Percentiles rank a stretch among this genome's conserved stretches.
Evolutionary conservation across 2,113 vertebrate genomes (phyloP).

Genomic region (Scomber japonicus): DNA sequence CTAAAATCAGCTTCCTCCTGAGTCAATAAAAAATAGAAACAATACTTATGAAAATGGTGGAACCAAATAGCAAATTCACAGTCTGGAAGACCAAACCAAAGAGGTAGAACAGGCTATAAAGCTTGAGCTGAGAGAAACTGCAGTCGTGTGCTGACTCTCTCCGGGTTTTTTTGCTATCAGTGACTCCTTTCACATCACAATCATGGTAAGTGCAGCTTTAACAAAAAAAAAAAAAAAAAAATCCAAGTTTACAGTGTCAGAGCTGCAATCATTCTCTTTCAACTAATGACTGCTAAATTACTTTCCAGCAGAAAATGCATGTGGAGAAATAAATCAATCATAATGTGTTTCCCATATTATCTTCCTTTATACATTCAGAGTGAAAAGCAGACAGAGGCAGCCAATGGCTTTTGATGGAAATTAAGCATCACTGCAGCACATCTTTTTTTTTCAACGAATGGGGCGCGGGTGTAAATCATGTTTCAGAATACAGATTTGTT

Average conservation of each 20-base stretch:
- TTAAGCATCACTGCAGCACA: conserved; percentile 20
- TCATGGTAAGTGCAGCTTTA: conserved; percentile 4
- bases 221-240: neutral
- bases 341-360: conserved; percentile 24
- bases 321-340: conserved; percentile 22
- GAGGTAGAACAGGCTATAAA: neutral
- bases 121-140: neutral
- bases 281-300: conserved; percentile 35
- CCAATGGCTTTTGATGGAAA: conserved; percentile 37
- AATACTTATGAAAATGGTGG: neutral
- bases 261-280: conserved; percentile 18
- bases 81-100: neutral
- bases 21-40: neutral
- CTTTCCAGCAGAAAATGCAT: conserved; percentile 22
- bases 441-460: conserved; percentile 24
- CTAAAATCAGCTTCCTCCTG: neutral
- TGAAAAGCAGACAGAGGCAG: conserved; percentile 11
- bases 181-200: neutral
- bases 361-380: neutral
- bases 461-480: neutral
- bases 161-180: too few species aligned
- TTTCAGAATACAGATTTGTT: conserved; percentile 31
- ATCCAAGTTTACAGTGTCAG: conserved; percentile 6
- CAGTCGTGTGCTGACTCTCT: neutral
- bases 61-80: neutral